Conservation (phyloP, 2,113 vertebrate species). For the Petaurus breviceps region DNA sequence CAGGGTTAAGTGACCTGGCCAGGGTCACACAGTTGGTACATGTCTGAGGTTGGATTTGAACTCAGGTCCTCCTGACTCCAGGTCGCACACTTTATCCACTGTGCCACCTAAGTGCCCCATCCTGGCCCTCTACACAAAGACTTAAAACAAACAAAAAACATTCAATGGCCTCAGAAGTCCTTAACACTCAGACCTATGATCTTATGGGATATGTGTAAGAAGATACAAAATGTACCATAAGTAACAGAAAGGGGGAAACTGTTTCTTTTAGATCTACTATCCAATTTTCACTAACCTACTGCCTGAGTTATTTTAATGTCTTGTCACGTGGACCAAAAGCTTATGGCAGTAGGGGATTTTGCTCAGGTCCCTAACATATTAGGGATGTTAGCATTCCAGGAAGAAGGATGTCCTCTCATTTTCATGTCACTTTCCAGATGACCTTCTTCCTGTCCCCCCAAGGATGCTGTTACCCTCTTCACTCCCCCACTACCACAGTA, state of each 20-base stretch:
- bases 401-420: neutral
- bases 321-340: neutral
- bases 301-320: neutral
- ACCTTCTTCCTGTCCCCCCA: neutral
- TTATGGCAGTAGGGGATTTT: neutral
- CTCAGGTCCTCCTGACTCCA: neutral
- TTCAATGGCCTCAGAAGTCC: neutral
- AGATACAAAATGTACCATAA: conserved; percentile 36
- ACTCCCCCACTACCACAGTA: neutral
- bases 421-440: neutral
- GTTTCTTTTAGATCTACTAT: conserved; percentile 51
- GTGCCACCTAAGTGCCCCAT: neutral
- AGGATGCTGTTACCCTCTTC: neutral
- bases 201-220: conserved; percentile 11
- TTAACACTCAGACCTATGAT: neutral
- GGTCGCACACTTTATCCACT: neutral
- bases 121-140: neutral
- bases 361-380: neutral
- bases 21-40: neutral
- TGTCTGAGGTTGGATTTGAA: neutral
- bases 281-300: conserved; percentile 30
- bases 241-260: conserved; percentile 29
- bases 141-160: neutral
- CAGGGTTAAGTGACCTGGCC: neutral
- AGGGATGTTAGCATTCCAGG: neutral